Conservation (phyloP, 2,113 vertebrate species). For the Oryzias celebensis region DNA sequence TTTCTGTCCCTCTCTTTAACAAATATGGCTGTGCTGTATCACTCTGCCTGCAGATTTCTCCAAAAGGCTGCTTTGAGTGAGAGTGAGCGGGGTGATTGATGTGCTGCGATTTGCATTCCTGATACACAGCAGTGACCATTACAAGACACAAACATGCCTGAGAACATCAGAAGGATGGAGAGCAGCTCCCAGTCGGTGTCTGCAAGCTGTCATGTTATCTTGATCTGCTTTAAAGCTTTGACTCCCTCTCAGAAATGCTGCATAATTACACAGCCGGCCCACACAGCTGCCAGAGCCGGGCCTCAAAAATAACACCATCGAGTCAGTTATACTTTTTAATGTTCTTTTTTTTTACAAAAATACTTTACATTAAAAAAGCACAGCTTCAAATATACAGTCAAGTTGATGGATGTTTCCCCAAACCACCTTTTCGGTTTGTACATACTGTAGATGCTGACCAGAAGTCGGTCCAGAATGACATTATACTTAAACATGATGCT, state of each 20-base stretch:
- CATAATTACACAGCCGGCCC: constrained; percentile 19
- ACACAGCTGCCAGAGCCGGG: constrained; percentile 1
- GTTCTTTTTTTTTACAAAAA: constrained; percentile 76
- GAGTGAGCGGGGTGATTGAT: constrained; percentile 5
- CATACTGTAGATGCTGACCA: constrained; percentile 65
- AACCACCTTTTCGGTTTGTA: constrained; percentile 75
- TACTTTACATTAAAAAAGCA: constrained; percentile 77
- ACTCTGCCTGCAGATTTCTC: constrained; percentile 10
- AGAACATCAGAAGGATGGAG: constrained; percentile 20
- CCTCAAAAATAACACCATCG: constrained; percentile 5
- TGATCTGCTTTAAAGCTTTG: constrained; percentile 25
- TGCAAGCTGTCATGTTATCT: constrained; percentile 31
- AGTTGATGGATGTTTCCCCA: constrained; percentile 51
- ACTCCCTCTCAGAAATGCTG: constrained; percentile 14
- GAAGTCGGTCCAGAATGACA: constrained; percentile 13
- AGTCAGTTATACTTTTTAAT: constrained; percentile 34
- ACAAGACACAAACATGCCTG: constrained; percentile 26
- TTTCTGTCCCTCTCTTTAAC: constrained; percentile 3
- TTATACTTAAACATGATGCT: too few relatives aligned
- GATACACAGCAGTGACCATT: constrained; percentile 32
- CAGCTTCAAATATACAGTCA: constrained; percentile 69
- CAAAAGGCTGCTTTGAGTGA: neutral
- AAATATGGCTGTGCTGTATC: neutral
- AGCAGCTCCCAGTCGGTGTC: constrained; percentile 30
- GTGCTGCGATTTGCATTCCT: constrained; percentile 12